phyloP scores from a whole-genome alignment of 2,113 vertebrate species.

The Rhizomys pruinosus region DNA sequence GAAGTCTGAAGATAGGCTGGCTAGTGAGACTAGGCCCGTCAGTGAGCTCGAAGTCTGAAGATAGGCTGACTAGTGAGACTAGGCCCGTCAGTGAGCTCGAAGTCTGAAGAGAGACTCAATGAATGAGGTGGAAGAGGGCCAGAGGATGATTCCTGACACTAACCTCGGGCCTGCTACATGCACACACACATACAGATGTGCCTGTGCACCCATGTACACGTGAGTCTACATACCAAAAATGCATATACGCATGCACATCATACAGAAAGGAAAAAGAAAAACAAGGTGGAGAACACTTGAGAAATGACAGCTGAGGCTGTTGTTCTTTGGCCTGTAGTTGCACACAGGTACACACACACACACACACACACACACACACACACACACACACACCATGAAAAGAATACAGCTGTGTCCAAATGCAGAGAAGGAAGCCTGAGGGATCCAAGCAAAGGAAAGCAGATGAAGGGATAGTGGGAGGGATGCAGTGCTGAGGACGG shows the following conservation, averaged over 20 bases:
- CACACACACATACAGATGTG: background rate
- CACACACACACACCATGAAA: too few species aligned
- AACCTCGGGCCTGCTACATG: background rate
- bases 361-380: background rate
- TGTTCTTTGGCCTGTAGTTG: background rate
- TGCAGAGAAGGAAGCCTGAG: background rate
- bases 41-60: background rate
- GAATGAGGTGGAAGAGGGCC: background rate
- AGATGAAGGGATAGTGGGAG: background rate
- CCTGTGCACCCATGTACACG: background rate
- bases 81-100: background rate
- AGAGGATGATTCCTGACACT: background rate
- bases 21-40: background rate
- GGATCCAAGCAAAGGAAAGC: slow-evolving; percentile 34
- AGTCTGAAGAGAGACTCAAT: background rate
- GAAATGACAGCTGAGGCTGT: background rate
- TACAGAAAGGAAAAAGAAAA: background rate
- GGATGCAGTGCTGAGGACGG: background rate
- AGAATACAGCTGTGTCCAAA: background rate
- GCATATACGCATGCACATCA: background rate
- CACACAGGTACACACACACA: too few species aligned
- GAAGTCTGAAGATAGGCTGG: background rate
- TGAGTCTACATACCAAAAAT: background rate
- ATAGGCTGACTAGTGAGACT: background rate
- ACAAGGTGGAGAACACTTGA: background rate